A percentile compares a stretch with the other conserved stretches of the same genome.
Evolutionary conservation across 2,888 invertebrate genomes (phyloP).

Genomic region (Tigriopus californicus): DNA sequence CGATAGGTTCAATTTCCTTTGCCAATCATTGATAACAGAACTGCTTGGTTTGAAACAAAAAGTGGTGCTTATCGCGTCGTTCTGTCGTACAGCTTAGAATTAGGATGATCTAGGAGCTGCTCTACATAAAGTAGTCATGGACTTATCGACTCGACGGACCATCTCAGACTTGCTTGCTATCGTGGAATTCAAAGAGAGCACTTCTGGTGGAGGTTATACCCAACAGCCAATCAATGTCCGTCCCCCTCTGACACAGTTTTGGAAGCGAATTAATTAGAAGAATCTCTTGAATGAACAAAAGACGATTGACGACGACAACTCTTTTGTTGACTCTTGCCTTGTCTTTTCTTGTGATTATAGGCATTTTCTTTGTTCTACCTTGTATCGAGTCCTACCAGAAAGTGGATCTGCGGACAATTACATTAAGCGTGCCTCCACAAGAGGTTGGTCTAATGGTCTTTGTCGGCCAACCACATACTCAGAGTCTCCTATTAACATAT

Average conservation of each 20-base stretch:
- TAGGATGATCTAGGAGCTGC: too few relatives aligned
- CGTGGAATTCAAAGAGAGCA: too few relatives aligned
- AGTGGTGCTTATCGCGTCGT: too few relatives aligned
- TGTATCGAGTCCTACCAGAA: conserved; percentile 87
- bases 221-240: background rate
- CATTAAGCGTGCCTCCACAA: conserved; percentile 93
- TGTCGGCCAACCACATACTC: background rate
- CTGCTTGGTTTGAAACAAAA: too few relatives aligned
- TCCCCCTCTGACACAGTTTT: background rate
- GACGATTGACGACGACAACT: background rate
- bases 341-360: conserved; percentile 33
- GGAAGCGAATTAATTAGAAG: background rate
- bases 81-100: too few relatives aligned
- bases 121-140: too few relatives aligned
- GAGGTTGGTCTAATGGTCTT: conserved; percentile 45
- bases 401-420: conserved; percentile 73
- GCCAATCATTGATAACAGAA: too few relatives aligned
- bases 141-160: too few relatives aligned
- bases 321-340: background rate
- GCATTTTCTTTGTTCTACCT: conserved; percentile 88
- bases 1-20: too few relatives aligned
- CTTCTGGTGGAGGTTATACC: too few relatives aligned
- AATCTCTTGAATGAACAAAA: background rate
- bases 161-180: too few relatives aligned
- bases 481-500: too few relatives aligned